These are phyloP conservation scores for Craniophora ligustri DNA, from an alignment of 2,888 invertebrate genomes.

Conservation along the genomic window DNA sequence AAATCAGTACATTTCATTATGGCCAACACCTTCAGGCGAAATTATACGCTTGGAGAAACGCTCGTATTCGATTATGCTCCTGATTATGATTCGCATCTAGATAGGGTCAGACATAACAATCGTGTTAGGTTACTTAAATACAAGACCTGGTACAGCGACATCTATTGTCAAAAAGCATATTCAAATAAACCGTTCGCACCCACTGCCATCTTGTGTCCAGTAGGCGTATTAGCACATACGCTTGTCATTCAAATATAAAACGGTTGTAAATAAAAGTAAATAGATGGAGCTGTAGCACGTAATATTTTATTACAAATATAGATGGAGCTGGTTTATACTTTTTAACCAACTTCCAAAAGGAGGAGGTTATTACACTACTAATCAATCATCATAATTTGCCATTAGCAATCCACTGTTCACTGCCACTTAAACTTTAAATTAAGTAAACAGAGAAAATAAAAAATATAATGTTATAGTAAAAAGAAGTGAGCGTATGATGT, in stretches of 20 bases:
- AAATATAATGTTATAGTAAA: too few species aligned
- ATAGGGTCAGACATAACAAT: too few species aligned
- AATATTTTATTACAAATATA: neutral
- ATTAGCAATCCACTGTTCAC: too few species aligned
- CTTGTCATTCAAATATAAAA: accelerated
- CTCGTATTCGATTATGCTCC: too few species aligned
- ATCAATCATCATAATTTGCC: too few species aligned
- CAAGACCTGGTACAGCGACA: slow-evolving; percentile 5
- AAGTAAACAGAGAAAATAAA: too few species aligned
- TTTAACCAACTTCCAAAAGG: slow-evolving; percentile 37
- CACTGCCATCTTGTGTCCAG: slow-evolving; percentile 6
- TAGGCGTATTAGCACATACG: neutral
- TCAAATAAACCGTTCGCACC: accelerated
- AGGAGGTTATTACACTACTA: neutral
- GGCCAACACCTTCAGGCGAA: too few species aligned
- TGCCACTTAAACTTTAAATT: too few species aligned
- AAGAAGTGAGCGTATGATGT: too few species aligned
- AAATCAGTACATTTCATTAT: too few species aligned
- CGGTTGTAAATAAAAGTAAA: neutral
- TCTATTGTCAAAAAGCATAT: slow-evolving; percentile 18
- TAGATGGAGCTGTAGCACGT: slow-evolving; percentile 16
- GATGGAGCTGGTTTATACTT: slow-evolving; percentile 22
- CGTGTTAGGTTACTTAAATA: neutral
- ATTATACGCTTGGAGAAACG: too few species aligned
- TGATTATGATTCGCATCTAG: too few species aligned